phyloP scores from a whole-genome alignment of 64 coral and sea anemone genomes.

The Stichodactyla mertensii region DNA sequence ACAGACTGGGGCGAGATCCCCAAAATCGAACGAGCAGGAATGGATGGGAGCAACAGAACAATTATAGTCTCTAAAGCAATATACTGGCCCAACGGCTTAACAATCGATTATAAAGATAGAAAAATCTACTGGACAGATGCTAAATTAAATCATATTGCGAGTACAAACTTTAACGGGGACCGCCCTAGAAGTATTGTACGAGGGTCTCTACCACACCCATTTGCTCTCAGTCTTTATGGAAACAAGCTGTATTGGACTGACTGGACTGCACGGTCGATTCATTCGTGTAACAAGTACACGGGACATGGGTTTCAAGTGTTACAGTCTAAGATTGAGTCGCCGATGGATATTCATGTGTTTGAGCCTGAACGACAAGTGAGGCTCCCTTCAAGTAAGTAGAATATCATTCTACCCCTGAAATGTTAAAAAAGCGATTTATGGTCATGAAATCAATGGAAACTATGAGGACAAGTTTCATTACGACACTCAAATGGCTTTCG shows the following conservation, averaged over 20 bases:
- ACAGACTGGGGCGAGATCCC: constrained; percentile 73
- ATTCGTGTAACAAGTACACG: constrained; percentile 51
- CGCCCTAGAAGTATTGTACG: constrained; percentile 35
- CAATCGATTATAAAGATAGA: constrained; percentile 51
- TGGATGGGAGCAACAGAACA: constrained; percentile 56
- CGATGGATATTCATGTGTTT: constrained; percentile 73
- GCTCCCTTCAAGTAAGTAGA: background rate
- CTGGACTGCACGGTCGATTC: constrained; percentile 53
- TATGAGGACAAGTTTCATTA: no score
- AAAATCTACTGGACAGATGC: constrained; percentile 88
- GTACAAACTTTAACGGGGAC: constrained; percentile 54
- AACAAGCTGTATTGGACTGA: constrained; percentile 72
- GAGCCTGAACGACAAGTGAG: constrained; percentile 25
- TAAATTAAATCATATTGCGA: constrained; percentile 56
- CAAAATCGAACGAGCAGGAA: constrained; percentile 67
- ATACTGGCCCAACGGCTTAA: constrained; percentile 74
- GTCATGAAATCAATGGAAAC: background rate
- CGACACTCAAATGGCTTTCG: no score
- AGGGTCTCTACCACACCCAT: constrained; percentile 55
- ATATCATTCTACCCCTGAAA: background rate
- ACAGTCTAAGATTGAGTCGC: constrained; percentile 38
- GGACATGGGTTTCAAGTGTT: constrained; percentile 23
- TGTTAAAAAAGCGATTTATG: background rate
- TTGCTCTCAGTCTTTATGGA: constrained; percentile 39
- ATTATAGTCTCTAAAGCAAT: constrained; percentile 43